Evolutionary conservation across 2,888 invertebrate species (phyloP).

Genomic region (Hydrotaea cyrtoneurina): DNA sequence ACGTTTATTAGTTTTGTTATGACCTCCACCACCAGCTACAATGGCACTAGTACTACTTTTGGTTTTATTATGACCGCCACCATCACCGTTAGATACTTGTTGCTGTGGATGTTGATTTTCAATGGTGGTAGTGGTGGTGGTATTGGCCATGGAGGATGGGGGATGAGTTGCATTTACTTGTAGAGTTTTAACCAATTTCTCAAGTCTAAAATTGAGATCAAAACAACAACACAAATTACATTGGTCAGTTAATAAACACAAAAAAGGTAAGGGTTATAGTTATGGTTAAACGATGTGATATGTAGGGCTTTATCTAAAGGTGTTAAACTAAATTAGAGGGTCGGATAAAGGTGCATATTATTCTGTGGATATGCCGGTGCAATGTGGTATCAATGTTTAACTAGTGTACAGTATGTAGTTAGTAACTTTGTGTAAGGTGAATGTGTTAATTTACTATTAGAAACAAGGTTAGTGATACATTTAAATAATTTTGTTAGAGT

Average conservation of each 20-base stretch:
- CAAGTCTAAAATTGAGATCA: conserved; percentile 77
- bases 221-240: conserved; percentile 69
- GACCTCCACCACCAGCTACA: conserved; percentile 64
- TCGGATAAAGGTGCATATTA: neutral
- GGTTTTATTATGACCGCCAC: conserved; percentile 63
- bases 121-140: conserved; percentile 25
- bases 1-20: conserved; percentile 66
- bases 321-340: too few relatives aligned
- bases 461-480: too few relatives aligned
- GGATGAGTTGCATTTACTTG: conserved; percentile 73
- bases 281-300: neutral
- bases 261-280: neutral
- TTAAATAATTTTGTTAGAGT: too few relatives aligned
- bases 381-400: too few relatives aligned
- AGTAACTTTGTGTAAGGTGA: too few relatives aligned
- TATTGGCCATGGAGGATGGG: conserved; percentile 49
- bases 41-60: conserved; percentile 56
- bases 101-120: conserved; percentile 37
- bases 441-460: too few relatives aligned
- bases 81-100: conserved; percentile 69
- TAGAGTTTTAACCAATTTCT: conserved; percentile 80
- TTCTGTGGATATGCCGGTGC: neutral
- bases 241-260: conserved; percentile 28
- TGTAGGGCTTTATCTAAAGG: too few relatives aligned
- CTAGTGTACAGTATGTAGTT: too few relatives aligned